phyloP scores from a whole-genome alignment of 1,140 invertebrate species.

The Chrysopa pallens region DNA sequence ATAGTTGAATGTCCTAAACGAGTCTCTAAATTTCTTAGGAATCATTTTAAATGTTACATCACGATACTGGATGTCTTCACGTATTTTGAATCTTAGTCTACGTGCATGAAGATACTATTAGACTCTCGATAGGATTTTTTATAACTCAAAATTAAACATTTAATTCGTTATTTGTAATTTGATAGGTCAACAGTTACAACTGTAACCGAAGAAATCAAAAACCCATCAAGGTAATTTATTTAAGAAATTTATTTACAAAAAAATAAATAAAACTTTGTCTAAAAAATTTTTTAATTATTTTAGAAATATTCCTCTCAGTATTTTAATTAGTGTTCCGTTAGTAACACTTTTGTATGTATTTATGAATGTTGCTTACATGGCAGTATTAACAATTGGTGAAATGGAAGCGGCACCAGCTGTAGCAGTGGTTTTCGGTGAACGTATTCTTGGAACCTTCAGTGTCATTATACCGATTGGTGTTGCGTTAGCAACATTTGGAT shows the following conservation, averaged over 20 bases:
- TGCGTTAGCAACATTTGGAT: constrained; percentile 54
- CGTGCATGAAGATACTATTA: too few species aligned
- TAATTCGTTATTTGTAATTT: too few species aligned
- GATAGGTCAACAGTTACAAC: constrained; percentile 62
- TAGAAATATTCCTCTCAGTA: constrained; percentile 63
- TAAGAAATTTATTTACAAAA: constrained; percentile 1
- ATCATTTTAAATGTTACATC: too few species aligned
- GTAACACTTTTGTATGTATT: constrained; percentile 76
- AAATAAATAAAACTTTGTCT: constrained; percentile 4
- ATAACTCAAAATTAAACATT: too few species aligned
- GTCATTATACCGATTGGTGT: constrained; percentile 55
- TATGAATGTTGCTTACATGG: constrained; percentile 87
- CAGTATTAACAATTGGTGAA: constrained; percentile 61
- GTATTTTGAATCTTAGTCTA: too few species aligned
- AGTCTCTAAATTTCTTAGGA: too few species aligned
- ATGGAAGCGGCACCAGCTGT: constrained; percentile 68
- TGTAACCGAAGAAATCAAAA: constrained; percentile 84
- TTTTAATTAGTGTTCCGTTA: constrained; percentile 76
- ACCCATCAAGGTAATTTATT: constrained; percentile 58
- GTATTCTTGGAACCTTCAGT: constrained; percentile 34
- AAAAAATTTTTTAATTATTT: constrained; percentile 10
- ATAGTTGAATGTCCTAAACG: too few species aligned
- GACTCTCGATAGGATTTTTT: too few species aligned
- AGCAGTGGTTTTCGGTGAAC: constrained; percentile 56
- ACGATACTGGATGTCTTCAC: too few species aligned